These are phyloP conservation scores for Actinemys pallida DNA, from an alignment of 2,113 vertebrate species.

Conservation along the genomic window DNA sequence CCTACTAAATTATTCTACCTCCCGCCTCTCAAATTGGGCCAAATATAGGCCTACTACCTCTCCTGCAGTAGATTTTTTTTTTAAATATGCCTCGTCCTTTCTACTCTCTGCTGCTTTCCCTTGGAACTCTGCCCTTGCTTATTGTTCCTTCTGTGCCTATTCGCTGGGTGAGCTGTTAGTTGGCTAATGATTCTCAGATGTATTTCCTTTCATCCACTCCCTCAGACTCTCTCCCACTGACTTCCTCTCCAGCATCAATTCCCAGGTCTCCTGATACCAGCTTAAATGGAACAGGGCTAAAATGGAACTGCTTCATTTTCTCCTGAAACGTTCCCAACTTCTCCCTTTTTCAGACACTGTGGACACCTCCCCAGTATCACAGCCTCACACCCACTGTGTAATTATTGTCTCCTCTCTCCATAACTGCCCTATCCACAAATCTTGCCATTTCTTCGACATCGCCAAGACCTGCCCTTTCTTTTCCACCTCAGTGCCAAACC, in stretches of 20 bases:
- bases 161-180: fast-evolving
- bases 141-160: fast-evolving
- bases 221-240: background rate
- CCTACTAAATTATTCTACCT: background rate
- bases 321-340: background rate
- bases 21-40: background rate
- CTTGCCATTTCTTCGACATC: background rate
- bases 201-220: fast-evolving
- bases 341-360: background rate
- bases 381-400: background rate
- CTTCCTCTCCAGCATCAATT: background rate
- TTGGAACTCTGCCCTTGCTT: background rate
- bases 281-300: fast-evolving
- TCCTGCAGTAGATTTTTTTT: no score
- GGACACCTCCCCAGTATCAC: background rate
- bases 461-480: background rate
- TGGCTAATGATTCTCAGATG: background rate
- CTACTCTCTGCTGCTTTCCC: background rate
- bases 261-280: background rate
- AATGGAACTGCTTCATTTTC: background rate
- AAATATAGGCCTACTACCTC: background rate
- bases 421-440: background rate
- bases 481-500: background rate
- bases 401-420: background rate
- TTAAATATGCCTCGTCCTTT: background rate